A percentile compares a stretch with the other conserved stretches of the same genome.
Evolutionary conservation across 1,140 invertebrate genomes (phyloP).

Genomic region (Lepidostoma basale): DNA sequence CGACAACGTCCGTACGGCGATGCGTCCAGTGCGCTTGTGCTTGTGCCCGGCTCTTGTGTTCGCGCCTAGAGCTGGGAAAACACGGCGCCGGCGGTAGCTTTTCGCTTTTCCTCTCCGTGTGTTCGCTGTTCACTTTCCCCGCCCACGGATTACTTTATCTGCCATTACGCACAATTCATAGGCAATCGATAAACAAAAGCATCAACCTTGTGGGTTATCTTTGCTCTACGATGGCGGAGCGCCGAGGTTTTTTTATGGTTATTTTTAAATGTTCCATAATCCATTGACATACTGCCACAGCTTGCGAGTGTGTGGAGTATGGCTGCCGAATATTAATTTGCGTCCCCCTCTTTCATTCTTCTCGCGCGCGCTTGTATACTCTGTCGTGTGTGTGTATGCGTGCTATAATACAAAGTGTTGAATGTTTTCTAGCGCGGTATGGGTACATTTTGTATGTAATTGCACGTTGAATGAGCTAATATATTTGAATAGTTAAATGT

Average conservation of each 20-base stretch:
- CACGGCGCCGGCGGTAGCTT: neutral
- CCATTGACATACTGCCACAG: slow-evolving; percentile 17
- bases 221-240: neutral
- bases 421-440: neutral
- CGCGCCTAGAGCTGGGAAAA: slow-evolving; percentile 23
- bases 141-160: slow-evolving; percentile 19
- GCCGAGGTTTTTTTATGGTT: neutral
- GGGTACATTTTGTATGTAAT: neutral
- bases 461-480: slow-evolving; percentile 25
- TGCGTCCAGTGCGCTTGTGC: neutral
- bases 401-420: neutral
- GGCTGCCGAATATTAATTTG: slow-evolving; percentile 18
- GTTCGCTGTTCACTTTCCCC: slow-evolving; percentile 30
- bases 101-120: slow-evolving; percentile 21
- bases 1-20: slow-evolving; percentile 12
- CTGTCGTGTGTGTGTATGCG: neutral
- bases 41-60: no score
- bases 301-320: neutral
- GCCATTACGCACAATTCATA: slow-evolving; percentile 7
- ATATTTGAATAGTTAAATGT: neutral
- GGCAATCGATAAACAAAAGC: slow-evolving; percentile 19
- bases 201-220: slow-evolving; percentile 1
- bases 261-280: slow-evolving; percentile 9
- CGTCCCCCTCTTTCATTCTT: slow-evolving; percentile 1
- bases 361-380: no score